Evolutionary conservation across 2,113 vertebrate genomes (phyloP), one percentile per base, ranked within the genome.

Genomic region (Camelus dromedarius): DNA sequence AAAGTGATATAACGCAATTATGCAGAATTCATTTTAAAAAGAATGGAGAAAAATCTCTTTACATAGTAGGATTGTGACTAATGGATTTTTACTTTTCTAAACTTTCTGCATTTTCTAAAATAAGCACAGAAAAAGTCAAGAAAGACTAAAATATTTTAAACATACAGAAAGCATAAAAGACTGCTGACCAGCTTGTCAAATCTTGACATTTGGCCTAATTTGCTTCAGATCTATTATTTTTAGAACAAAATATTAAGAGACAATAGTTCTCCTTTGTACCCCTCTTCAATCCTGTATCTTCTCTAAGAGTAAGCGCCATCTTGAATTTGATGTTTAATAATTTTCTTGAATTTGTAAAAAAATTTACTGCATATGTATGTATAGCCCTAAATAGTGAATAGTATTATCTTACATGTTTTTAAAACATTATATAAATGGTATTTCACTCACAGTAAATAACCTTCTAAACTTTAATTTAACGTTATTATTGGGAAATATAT

Each of bases 241-340:
- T 81, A 96, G 48, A 89, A 60, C 30, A 83, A 82, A 93, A 24
- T 77, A 35, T 88, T 89, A 93, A 93, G n/a, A 79, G 77, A 82
- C 13, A 67, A 26, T 69, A 46, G 69, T 8, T 15, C 28, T 86
- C 30, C 13, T 89, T 80, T 80, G 69, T 84, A 46, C 46, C 16
- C 52, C 2, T 86, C 18, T 18, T 95, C 3, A 18, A 64, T 96
- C 73, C 54, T 72, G 6, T 75, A 88, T 82, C 15, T 42, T 92
- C 50, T 9, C 38, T 20, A 67, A 19, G 86, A 77, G 24, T 70
- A 88, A 62, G 24, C 19, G 22, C 69, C 56, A 60, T 84, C 48
- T 26, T 81, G 79, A 89, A 75, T 84, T 73, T 70, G 62, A 46
- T 92, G 28, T 91, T 87, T 87, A 70, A 58, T 66, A 20, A 79